Conservation (phyloP, 2,888 invertebrate species). For the Arge pagana region DNA sequence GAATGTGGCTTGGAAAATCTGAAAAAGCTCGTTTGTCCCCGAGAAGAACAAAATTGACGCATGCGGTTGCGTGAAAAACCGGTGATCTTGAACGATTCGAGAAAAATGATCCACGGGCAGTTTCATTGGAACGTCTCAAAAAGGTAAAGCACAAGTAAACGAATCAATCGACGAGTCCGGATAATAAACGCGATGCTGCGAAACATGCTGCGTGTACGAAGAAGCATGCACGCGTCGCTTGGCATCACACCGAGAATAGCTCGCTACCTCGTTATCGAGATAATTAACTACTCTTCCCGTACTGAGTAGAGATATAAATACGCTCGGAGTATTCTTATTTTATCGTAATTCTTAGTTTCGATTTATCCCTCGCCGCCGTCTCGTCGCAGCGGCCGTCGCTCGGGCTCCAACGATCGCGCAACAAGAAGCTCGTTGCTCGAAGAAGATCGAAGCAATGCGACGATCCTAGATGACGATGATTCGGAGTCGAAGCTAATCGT, state of each 20-base stretch:
- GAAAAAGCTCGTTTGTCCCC: no score
- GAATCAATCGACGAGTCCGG: no score
- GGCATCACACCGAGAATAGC: background rate
- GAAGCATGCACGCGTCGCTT: no score
- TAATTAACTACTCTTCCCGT: conserved; percentile 11
- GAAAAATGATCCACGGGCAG: no score
- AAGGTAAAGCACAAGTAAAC: no score
- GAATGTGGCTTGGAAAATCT: no score
- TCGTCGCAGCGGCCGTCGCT: background rate
- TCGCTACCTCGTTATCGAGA: conserved; percentile 9
- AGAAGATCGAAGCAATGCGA: background rate
- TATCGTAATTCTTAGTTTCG: background rate
- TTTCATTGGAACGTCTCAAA: no score
- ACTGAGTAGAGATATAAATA: conserved; percentile 13
- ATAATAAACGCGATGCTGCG: no score
- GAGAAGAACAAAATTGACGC: no score
- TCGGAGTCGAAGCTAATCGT: conserved; percentile 3
- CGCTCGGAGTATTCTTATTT: conserved; percentile 4
- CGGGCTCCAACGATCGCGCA: conserved; percentile 3
- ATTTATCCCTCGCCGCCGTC: background rate
- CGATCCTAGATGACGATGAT: conserved; percentile 5
- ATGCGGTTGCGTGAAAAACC: no score
- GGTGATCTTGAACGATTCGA: no score
- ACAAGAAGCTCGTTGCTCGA: conserved; percentile 2
- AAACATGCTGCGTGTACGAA: no score